Evolutionary conservation across 2,113 vertebrate species (phyloP).

Genomic region (Otolemur garnettii): DNA sequence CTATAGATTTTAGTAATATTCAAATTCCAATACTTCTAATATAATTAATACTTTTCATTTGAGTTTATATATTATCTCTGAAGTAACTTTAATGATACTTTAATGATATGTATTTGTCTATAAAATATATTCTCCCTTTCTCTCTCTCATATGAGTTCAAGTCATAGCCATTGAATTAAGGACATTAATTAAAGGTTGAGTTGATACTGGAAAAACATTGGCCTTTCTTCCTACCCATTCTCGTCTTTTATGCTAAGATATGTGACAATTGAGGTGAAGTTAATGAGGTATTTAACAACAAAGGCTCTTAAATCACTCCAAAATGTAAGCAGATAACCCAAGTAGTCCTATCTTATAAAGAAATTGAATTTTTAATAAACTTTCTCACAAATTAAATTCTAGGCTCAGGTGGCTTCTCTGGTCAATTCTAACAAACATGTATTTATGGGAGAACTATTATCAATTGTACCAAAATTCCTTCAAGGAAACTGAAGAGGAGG

Average conservation of each 20-base stretch:
- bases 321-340: not conserved
- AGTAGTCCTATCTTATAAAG: not conserved
- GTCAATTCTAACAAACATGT: not conserved
- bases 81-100: not conserved
- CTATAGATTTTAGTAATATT: not conserved
- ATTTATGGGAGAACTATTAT: not conserved
- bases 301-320: not conserved
- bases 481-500: not conserved
- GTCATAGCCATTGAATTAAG: not conserved
- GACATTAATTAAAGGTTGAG: not conserved
- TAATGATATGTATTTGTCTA: not conserved
- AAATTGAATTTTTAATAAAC: not conserved
- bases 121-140: not conserved
- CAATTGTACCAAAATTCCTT: not conserved
- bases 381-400: not conserved
- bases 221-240: accelerated
- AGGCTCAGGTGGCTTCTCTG: not conserved
- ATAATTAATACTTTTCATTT: not conserved
- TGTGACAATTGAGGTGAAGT: not conserved
- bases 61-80: not conserved
- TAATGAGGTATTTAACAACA: not conserved
- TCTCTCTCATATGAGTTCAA: not conserved
- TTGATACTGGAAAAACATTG: not conserved
- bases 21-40: not conserved
- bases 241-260: not conserved